Conservation (phyloP, 1,140 invertebrate species). For the Drosophila orosa region DNA sequence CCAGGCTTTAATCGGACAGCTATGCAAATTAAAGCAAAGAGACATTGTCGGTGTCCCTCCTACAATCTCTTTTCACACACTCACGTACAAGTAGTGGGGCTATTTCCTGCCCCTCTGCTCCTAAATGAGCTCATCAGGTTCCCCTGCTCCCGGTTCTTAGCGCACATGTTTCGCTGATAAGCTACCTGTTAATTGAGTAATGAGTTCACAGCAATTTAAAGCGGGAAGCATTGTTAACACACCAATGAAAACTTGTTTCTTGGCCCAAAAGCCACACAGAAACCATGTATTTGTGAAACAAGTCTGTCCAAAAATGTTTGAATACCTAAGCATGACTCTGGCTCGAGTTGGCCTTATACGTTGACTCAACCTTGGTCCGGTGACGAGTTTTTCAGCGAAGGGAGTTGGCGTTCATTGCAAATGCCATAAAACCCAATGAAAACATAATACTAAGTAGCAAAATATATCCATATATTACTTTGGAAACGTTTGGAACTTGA, state of each 20-base stretch:
- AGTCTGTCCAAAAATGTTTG: conserved; percentile 45
- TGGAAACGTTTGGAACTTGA: background rate
- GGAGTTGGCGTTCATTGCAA: conserved; percentile 19
- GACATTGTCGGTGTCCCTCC: background rate
- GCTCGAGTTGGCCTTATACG: conserved; percentile 55
- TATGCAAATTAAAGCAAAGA: conserved; percentile 46
- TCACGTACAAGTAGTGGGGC: conserved; percentile 16
- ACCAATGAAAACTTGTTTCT: conserved; percentile 59
- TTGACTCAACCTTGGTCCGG: conserved; percentile 44
- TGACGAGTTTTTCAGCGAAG: conserved; percentile 40
- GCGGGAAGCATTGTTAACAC: conserved; percentile 27
- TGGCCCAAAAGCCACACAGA: conserved; percentile 12
- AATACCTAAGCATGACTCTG: conserved; percentile 33
- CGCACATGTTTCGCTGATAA: conserved; percentile 57
- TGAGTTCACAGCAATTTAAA: conserved; percentile 37
- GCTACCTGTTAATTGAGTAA: conserved; percentile 72
- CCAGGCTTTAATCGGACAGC: conserved; percentile 42
- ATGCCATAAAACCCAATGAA: conserved; percentile 10
- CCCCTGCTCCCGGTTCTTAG: conserved; percentile 17
- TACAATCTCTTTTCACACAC: conserved; percentile 7
- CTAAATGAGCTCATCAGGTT: conserved; percentile 66
- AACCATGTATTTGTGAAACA: conserved; percentile 32
- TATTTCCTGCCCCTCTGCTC: conserved; percentile 17
- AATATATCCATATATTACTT: background rate
- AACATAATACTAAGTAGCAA: background rate